These are phyloP conservation scores for Mormyrus iriodes DNA, from an alignment of 2,113 vertebrate genomes.

Conservation along the genomic window DNA sequence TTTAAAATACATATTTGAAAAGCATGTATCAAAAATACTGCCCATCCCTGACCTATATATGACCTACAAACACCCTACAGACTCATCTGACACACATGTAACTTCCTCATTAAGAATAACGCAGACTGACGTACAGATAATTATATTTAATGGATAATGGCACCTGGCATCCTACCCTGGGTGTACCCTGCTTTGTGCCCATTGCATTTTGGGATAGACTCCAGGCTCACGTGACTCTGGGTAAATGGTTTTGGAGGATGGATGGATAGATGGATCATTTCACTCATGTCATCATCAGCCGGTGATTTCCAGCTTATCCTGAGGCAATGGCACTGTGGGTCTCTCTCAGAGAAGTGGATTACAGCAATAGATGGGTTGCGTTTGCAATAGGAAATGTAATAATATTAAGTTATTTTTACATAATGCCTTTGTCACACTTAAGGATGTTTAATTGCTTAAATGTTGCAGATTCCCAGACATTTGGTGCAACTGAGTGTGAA, in stretches of 20 bases:
- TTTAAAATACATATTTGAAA: background rate
- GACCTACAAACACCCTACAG: background rate
- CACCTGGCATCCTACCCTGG: background rate
- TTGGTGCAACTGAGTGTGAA: background rate
- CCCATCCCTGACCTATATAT: background rate
- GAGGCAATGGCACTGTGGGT: background rate
- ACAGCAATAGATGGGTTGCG: background rate
- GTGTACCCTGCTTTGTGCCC: background rate
- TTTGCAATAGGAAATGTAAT: background rate
- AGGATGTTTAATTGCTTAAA: background rate
- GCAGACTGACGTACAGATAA: too few relatives aligned
- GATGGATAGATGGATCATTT: background rate
- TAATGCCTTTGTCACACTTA: background rate
- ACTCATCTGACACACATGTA: background rate
- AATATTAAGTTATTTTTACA: background rate
- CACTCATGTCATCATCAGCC: background rate
- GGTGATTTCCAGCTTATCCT: background rate
- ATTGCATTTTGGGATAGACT: background rate
- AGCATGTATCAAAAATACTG: background rate
- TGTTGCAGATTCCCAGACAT: background rate
- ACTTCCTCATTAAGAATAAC: background rate
- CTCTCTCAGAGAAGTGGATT: background rate
- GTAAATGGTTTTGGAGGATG: background rate
- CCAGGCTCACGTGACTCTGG: background rate
- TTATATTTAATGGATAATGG: background rate